Evolutionary conservation across 2,113 vertebrate species (phyloP).

Genomic region (Nettapus auritus): DNA sequence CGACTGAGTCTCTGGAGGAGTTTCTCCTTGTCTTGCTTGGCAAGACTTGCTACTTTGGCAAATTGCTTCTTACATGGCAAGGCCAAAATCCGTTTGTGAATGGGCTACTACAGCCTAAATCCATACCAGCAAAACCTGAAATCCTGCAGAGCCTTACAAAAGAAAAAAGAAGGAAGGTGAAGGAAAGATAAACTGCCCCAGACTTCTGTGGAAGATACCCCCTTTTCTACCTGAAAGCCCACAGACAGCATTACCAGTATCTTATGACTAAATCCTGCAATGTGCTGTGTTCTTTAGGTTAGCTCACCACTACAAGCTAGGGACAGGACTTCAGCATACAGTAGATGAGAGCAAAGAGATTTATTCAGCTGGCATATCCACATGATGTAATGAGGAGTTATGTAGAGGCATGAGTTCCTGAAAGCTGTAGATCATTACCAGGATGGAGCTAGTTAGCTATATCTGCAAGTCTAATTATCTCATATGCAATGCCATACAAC

Average conservation of each 20-base stretch:
- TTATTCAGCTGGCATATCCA: not conserved
- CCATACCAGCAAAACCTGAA: not conserved
- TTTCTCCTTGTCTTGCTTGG: not conserved
- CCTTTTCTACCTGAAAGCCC: not conserved
- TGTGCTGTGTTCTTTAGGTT: not conserved
- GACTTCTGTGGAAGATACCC: not conserved
- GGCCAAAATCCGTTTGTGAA: not conserved
- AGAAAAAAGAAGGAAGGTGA: not conserved
- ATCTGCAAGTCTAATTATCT: slow-evolving; percentile 35
- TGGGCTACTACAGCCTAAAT: not conserved
- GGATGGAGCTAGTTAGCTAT: not conserved
- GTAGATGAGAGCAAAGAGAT: not conserved
- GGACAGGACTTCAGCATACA: not conserved
- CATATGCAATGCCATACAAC: not conserved
- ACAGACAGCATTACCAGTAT: not conserved
- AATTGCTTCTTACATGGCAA: not conserved
- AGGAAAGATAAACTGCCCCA: not conserved
- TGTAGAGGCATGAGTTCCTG: not conserved
- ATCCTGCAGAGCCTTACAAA: not conserved
- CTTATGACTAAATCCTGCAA: not conserved
- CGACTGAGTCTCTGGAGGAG: not conserved
- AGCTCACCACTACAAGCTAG: not conserved
- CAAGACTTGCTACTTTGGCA: not conserved
- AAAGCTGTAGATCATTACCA: not conserved
- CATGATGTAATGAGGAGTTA: not conserved